Base-by-base conservation (phyloP, 2,797 vertebrate species). In the Gymnothorax javanicus region DNA sequence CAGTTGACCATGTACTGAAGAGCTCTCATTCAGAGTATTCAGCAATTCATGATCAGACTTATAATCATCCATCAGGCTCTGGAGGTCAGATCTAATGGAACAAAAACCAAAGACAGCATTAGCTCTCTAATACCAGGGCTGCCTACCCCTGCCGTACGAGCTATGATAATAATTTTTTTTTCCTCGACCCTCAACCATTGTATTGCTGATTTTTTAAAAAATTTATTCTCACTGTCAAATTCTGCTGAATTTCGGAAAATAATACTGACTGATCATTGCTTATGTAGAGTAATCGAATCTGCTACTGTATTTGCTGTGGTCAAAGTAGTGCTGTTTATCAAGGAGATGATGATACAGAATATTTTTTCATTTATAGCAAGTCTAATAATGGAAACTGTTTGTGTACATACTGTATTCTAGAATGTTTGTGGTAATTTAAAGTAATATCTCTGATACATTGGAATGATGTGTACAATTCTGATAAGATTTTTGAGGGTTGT, bases 271-370 rank as follows among this genome's bases (percentile, higher is more conserved):
- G 15, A 69, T 33, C n/a, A 84, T 52, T 85, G 84, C 67, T 54
- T 57, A 73, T 73, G 25, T 56, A 9, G 52, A 84, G 52, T 27
- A n/a, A 50, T n/a, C 56, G 33, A 71, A 56, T 56, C 17, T 85
- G 23, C n/a, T 25, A 1, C 33, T 43, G 2, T 43, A 27, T 75
- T n/a, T 54, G 52, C 12, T 85, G 84, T 85, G 27, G 52, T 85
- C 69, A 69, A 43, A 43, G 52, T 58, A 67, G 84, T 75, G 84
- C 84, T 85, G 50, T 85, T 25, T 56, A 73, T 85, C n/a, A 54
- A 54, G 52, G 50, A 56, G 84, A 85, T 57, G n/a, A 73, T 71
- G 54, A 7, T 57, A n/a, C 13, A 58, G 50, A 73, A 11, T 85
- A n/a, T 17, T 33, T 85, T 73, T 73, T 85, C 67, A 71, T 57